These are phyloP conservation scores for Coturnix japonica DNA, from an alignment of 2,113 vertebrate genomes.

Conservation along the genomic window DNA sequence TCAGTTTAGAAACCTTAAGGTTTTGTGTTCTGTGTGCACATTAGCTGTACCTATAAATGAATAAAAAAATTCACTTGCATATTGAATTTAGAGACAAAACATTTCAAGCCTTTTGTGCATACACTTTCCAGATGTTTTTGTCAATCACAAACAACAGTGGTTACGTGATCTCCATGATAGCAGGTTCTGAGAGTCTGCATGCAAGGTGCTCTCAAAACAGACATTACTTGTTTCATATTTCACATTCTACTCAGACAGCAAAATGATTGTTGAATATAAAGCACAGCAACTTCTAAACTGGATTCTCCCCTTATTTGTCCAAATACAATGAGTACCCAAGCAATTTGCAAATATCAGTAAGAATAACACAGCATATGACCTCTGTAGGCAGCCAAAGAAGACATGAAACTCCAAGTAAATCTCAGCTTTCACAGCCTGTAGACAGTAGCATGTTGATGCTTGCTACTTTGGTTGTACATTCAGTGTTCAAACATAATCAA, in stretches of 20 bases:
- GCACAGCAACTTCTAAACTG: background rate
- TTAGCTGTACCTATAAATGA: background rate
- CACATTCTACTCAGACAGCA: background rate
- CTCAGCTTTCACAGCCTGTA: background rate
- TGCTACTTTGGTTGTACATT: background rate
- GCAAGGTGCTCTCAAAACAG: background rate
- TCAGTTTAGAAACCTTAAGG: background rate
- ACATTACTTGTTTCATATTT: background rate
- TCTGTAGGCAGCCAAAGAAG: background rate
- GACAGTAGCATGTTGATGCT: accelerated
- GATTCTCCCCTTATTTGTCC: background rate
- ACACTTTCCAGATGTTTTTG: background rate
- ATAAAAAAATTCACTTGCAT: background rate
- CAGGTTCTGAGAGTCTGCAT: background rate
- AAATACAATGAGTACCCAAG: background rate
- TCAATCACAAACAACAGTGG: background rate
- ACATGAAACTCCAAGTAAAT: background rate
- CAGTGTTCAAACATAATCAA: background rate
- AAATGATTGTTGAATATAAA: background rate
- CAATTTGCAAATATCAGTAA: background rate
- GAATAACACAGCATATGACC: background rate
- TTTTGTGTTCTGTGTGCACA: background rate
- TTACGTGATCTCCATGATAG: background rate
- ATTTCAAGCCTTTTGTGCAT: background rate
- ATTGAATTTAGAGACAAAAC: background rate